phyloP scores from a whole-genome alignment of 2,888 invertebrate genomes.

The Neoascia interrupta region DNA sequence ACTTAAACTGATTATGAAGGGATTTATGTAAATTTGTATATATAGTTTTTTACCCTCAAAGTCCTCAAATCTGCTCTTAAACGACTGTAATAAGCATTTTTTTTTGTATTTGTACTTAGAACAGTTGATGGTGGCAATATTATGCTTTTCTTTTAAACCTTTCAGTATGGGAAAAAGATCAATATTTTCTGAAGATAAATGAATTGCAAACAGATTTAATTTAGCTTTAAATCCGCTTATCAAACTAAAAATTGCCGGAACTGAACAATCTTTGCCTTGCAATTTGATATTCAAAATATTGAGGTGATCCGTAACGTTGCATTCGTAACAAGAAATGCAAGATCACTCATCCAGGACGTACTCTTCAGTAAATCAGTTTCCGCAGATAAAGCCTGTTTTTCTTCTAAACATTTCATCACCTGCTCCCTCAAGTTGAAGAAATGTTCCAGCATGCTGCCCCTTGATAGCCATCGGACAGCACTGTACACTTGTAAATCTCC shows the following conservation, averaged over 20 bases:
- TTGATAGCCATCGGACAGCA: background rate
- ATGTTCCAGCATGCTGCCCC: background rate
- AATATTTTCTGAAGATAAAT: slow-evolving; percentile 9
- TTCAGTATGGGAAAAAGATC: slow-evolving; percentile 16
- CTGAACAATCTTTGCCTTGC: background rate
- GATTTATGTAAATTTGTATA: slow-evolving; percentile 2
- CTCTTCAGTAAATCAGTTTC: slow-evolving; percentile 8
- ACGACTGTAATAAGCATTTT: slow-evolving; percentile 3
- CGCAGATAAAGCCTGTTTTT: slow-evolving; percentile 2
- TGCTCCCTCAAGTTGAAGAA: slow-evolving; percentile 2
- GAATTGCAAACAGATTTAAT: slow-evolving; percentile 4
- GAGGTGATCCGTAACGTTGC: slow-evolving; percentile 1
- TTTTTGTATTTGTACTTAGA: no score
- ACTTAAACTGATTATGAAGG: slow-evolving; percentile 9
- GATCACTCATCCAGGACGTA: slow-evolving; percentile 12
- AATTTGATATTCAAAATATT: slow-evolving; percentile 6
- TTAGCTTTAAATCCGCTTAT: slow-evolving; percentile 11
- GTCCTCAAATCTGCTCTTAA: slow-evolving; percentile 8
- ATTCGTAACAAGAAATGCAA: slow-evolving; percentile 19
- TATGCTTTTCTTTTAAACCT: slow-evolving; percentile 9
- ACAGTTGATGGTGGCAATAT: background rate
- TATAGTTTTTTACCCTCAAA: background rate
- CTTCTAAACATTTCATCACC: slow-evolving; percentile 3
- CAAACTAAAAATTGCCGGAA: slow-evolving; percentile 5
- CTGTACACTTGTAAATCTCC: background rate